phyloP scores from a whole-genome alignment of 1,140 invertebrate species.

The Sinonovacula constricta region DNA sequence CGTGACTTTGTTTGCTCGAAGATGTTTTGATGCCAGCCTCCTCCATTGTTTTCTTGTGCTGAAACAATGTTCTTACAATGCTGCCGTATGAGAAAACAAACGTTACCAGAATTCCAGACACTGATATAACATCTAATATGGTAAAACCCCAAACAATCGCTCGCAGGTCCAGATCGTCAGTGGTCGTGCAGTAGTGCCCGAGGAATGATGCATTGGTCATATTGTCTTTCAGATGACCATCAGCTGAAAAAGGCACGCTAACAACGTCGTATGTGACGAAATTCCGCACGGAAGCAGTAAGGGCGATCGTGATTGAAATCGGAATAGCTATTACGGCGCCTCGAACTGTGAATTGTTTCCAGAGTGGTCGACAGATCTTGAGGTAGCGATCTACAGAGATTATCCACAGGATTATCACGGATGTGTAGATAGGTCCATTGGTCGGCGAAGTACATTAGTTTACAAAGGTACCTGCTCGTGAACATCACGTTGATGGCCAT shows the following conservation, averaged over 20 bases:
- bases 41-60: slow-evolving; percentile 13
- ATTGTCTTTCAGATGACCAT: not conserved
- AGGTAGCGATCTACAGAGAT: not conserved
- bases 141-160: not conserved
- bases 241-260: not conserved
- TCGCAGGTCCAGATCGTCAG: not conserved
- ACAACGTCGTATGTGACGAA: slow-evolving; percentile 27
- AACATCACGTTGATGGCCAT: not conserved
- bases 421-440: not conserved
- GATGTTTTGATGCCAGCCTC: too few species aligned
- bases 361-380: not conserved
- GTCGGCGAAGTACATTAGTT: not conserved
- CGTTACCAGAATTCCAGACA: not conserved
- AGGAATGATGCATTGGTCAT: not conserved
- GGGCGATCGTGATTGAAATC: not conserved
- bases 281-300: slow-evolving; percentile 3
- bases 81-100: slow-evolving; percentile 14
- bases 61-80: not conserved
- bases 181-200: slow-evolving; percentile 29
- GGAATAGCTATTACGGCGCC: not conserved
- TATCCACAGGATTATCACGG: not conserved
- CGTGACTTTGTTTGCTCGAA: too few species aligned
- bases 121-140: not conserved
- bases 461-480: not conserved
- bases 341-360: slow-evolving; percentile 5